Conservation (phyloP, 1,140 invertebrate species). For the Stenopsyche tienmushanensis region DNA sequence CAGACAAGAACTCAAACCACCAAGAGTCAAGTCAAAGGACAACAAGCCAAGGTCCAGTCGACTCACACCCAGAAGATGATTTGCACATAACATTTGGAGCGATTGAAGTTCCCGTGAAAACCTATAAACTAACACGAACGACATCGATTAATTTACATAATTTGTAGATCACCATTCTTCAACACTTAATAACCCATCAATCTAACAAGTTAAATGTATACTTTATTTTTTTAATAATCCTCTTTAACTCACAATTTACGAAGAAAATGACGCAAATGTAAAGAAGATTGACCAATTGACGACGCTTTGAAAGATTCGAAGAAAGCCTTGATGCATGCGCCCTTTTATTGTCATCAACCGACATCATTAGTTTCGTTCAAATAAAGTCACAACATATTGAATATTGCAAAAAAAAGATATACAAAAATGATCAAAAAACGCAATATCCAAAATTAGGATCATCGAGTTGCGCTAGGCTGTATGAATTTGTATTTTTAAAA, state of each 20-base stretch:
- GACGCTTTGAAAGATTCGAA: not conserved
- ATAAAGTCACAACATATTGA: not conserved
- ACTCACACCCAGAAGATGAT: constrained; percentile 20
- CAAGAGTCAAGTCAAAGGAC: not conserved
- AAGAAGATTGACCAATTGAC: too few relatives aligned
- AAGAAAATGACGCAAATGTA: not conserved
- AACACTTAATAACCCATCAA: not conserved
- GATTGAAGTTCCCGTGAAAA: not conserved
- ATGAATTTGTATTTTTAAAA: not conserved
- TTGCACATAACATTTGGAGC: not conserved
- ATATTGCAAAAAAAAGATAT: too few relatives aligned
- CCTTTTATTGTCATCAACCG: too few relatives aligned
- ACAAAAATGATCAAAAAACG: too few relatives aligned
- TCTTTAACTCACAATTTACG: not conserved
- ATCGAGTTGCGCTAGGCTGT: not conserved
- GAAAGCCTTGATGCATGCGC: too few relatives aligned
- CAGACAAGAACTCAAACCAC: constrained; percentile 7
- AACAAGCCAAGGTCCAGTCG: not conserved
- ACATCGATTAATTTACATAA: not conserved
- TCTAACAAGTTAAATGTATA: not conserved
- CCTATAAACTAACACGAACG: not conserved
- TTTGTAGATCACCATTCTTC: too few relatives aligned
- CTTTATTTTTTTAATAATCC: not conserved
- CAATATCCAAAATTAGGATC: too few relatives aligned
- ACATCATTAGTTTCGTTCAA: not conserved